Percentiles rank a stretch among this genome's conserved stretches.
Evolutionary conservation across 2,113 vertebrate genomes (phyloP).

Genomic region (Elephantulus edwardii): DNA sequence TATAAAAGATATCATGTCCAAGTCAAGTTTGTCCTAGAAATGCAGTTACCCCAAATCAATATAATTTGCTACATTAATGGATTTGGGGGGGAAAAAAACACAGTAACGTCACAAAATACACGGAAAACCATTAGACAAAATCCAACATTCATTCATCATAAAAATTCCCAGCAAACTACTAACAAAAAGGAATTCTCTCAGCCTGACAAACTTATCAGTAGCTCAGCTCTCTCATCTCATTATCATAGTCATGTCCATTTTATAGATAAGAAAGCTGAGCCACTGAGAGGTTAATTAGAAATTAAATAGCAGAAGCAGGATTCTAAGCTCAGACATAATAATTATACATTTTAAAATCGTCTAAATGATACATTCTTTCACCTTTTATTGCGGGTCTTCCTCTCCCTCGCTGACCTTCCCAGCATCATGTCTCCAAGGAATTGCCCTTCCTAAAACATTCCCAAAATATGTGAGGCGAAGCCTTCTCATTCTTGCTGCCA

Average conservation of each 20-base stretch:
- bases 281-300: constrained; percentile 25
- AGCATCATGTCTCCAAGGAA: too few species aligned
- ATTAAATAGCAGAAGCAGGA: constrained; percentile 3
- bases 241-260: constrained; percentile 2
- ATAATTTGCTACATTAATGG: neutral
- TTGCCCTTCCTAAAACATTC: too few species aligned
- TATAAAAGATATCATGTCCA: neutral
- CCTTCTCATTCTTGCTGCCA: too few species aligned
- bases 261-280: constrained; percentile 24
- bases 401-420: too few species aligned
- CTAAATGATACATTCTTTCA: too few species aligned
- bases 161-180: neutral
- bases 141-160: neutral
- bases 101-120: neutral
- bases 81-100: neutral
- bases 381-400: too few species aligned
- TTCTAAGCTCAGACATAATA: constrained; percentile 1
- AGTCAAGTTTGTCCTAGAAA: neutral
- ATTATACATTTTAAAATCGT: too few species aligned
- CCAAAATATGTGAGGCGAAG: too few species aligned
- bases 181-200: neutral
- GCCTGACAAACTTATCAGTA: neutral
- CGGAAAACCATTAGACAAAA: neutral
- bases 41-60: neutral
- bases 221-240: too few species aligned